Evolutionary conservation across 1,140 invertebrate genomes (phyloP).

Genomic region (Hylaeus volcanicus): DNA sequence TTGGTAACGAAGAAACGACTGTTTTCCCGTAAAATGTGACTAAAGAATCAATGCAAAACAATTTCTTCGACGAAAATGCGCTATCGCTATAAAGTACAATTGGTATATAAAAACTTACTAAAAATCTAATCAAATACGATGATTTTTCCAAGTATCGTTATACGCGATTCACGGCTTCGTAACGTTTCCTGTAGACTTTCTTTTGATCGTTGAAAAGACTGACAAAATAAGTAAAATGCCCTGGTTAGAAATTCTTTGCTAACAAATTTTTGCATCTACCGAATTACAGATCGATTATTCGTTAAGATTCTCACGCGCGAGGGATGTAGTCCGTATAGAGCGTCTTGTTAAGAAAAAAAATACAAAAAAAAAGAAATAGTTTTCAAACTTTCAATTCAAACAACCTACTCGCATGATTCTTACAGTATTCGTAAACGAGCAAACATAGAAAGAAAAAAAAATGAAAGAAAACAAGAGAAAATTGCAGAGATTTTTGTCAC

Average conservation of each 20-base stretch:
- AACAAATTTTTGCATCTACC: background rate
- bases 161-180: background rate
- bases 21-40: constrained; percentile 2
- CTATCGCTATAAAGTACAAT: constrained; percentile 15
- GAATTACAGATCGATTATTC: background rate
- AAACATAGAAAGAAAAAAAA: background rate
- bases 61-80: background rate
- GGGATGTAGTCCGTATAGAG: background rate
- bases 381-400: constrained; percentile 39
- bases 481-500: constrained; percentile 36
- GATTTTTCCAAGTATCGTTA: background rate
- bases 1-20: constrained; percentile 18
- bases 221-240: background rate
- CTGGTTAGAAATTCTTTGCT: background rate
- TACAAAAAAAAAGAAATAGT: background rate
- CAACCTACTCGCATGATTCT: constrained; percentile 17
- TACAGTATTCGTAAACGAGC: constrained; percentile 16
- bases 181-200: background rate
- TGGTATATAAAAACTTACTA: constrained; percentile 1
- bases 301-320: background rate
- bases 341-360: constrained; percentile 1
- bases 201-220: constrained; percentile 2
- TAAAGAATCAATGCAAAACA: background rate
- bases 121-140: background rate
- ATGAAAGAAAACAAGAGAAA: constrained; percentile 28